Conservation (phyloP, 2,888 invertebrate species). For the Bugula neritina region DNA sequence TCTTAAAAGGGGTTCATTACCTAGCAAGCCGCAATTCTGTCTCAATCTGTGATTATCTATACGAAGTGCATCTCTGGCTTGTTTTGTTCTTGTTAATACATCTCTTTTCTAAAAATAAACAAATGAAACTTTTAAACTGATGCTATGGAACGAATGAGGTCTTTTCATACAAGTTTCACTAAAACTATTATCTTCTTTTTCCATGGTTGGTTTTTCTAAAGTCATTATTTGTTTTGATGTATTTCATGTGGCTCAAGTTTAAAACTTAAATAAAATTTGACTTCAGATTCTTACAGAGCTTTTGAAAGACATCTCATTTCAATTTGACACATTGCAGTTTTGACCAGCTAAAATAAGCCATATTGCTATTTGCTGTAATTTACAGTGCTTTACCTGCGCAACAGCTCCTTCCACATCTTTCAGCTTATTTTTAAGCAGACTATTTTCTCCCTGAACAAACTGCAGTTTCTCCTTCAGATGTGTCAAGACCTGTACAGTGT, state of each 20-base stretch:
- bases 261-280: no score
- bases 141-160: no score
- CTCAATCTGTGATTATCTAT: slow-evolving; percentile 53
- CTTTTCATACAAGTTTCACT: no score
- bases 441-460: slow-evolving; percentile 53
- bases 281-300: no score
- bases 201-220: no score
- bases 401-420: slow-evolving; percentile 45
- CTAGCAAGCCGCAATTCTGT: slow-evolving; percentile 57
- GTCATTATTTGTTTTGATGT: no score
- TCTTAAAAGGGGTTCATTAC: slow-evolving; percentile 55
- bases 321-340: no score
- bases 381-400: slow-evolving; percentile 48
- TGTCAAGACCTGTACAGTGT: slow-evolving; percentile 57
- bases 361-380: no score
- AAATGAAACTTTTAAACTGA: slow-evolving; percentile 15
- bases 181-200: no score
- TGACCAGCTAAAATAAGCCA: no score
- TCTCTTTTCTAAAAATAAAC: slow-evolving; percentile 49
- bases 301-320: no score
- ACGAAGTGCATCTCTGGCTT: slow-evolving; percentile 54
- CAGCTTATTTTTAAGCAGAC: slow-evolving; percentile 40
- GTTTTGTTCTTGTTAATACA: slow-evolving; percentile 51
- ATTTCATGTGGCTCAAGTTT: no score
- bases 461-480: slow-evolving; percentile 59